Evolutionary conservation across 2,888 invertebrate species (phyloP).

Genomic region (Byasa hedistus): DNA sequence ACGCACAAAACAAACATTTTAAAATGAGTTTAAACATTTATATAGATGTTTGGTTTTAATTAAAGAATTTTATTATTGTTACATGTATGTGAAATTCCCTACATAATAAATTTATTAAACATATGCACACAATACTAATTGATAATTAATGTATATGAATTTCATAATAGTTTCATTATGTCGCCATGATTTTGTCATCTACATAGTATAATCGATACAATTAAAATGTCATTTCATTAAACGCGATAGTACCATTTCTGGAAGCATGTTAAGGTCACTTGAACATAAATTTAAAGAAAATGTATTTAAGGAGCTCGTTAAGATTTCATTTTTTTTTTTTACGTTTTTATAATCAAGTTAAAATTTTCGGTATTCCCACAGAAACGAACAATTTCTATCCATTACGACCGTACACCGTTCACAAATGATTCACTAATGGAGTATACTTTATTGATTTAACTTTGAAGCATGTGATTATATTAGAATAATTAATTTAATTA

Average conservation of each 20-base stretch:
- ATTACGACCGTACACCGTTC: neutral
- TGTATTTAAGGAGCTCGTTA: neutral
- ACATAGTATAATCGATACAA: neutral
- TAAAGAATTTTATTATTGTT: too few species aligned
- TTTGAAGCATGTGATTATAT: neutral
- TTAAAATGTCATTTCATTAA: neutral
- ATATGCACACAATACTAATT: neutral
- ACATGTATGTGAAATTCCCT: too few species aligned
- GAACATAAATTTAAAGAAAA: neutral
- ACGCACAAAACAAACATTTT: too few species aligned
- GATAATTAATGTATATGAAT: neutral
- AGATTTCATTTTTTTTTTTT: neutral
- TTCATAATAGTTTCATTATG: neutral
- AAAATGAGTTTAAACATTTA: too few species aligned
- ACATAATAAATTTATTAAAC: too few species aligned
- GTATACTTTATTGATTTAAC: neutral
- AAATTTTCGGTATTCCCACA: too few species aligned
- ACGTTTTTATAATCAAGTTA: too few species aligned
- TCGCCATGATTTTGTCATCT: neutral
- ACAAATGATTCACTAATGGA: neutral
- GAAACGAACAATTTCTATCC: neutral
- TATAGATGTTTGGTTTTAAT: too few species aligned
- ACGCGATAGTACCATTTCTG: neutral
- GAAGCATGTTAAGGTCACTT: neutral
- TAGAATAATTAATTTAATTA: too few species aligned